These are phyloP conservation scores for Aphelenchoides bicaudatus DNA, from an alignment of 2,888 invertebrate species.

Conservation along the genomic window DNA sequence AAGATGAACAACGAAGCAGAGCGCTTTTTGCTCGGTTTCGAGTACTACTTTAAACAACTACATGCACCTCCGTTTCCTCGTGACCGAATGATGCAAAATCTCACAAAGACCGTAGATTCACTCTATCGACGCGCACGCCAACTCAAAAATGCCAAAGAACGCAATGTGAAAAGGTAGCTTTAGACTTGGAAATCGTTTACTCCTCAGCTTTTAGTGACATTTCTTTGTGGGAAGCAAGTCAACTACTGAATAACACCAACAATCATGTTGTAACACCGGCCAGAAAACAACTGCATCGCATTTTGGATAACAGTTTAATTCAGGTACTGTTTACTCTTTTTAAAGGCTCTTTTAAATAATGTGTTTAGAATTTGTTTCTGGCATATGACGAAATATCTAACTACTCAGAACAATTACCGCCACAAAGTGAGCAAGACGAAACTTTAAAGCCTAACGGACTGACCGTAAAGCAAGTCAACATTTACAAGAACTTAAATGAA, in stretches of 20 bases:
- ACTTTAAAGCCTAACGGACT: conserved; percentile 4
- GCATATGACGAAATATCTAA: conserved; percentile 33
- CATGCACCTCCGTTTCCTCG: conserved; percentile 17
- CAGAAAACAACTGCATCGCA: not conserved
- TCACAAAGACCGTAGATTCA: not conserved
- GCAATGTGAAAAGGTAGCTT: conserved; percentile 1
- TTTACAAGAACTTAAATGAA: conserved; percentile 61
- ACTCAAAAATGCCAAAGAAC: conserved; percentile 1
- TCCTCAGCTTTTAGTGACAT: not conserved
- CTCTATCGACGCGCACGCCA: conserved; percentile 2
- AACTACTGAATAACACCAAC: not conserved
- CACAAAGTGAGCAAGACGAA: not conserved
- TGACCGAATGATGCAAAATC: conserved; percentile 8
- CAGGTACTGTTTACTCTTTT: conserved; percentile 10
- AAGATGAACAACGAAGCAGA: conserved; percentile 7
- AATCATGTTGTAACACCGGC: conserved; percentile 3
- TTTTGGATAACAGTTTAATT: conserved; percentile 2
- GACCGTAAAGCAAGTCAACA: conserved; percentile 14
- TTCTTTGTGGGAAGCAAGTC: conserved; percentile 18
- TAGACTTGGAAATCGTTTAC: not conserved
- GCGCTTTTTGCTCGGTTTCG: conserved; percentile 22
- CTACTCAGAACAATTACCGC: conserved; percentile 6
- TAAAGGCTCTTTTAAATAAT: not conserved
- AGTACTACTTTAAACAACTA: conserved; percentile 22
- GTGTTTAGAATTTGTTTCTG: conserved; percentile 26